Evolutionary conservation across 2,888 invertebrate genomes (phyloP).

Genomic region (Eumerus sabulonum): DNA sequence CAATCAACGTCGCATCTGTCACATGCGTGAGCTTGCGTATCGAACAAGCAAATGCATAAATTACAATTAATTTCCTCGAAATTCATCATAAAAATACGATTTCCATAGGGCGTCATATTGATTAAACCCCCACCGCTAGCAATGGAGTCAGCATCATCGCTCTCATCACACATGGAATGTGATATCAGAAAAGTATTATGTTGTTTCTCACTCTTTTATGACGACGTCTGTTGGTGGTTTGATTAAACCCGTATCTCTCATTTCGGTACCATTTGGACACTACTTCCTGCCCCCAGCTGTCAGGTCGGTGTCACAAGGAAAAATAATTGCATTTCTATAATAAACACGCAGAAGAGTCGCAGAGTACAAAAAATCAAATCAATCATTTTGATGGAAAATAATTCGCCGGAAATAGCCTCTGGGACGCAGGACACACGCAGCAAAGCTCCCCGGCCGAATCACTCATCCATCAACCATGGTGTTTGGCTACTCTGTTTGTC

Average conservation of each 20-base stretch:
- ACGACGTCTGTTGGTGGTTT: too few species aligned
- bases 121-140: neutral
- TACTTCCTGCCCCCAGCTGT: too few species aligned
- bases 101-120: neutral
- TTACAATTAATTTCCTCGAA: conserved; percentile 44
- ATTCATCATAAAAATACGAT: conserved; percentile 37
- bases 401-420: conserved; percentile 63
- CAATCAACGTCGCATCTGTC: conserved; percentile 5
- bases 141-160: too few species aligned
- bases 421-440: conserved; percentile 17
- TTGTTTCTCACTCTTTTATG: too few species aligned
- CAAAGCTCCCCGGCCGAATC: too few species aligned
- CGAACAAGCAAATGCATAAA: conserved; percentile 40
- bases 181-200: too few species aligned
- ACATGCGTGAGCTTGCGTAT: neutral
- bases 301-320: neutral
- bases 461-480: too few species aligned
- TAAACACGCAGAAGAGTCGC: conserved; percentile 16
- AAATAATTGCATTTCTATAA: conserved; percentile 65
- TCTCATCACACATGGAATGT: too few species aligned
- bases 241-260: too few species aligned
- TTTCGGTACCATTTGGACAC: too few species aligned
- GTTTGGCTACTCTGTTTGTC: too few species aligned
- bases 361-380: conserved; percentile 62
- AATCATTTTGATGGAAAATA: conserved; percentile 67